Percentiles rank a stretch among this genome's conserved stretches.
phyloP scores from a whole-genome alignment of 1,140 invertebrate species.

The Caenorhabditis inopinata region DNA sequence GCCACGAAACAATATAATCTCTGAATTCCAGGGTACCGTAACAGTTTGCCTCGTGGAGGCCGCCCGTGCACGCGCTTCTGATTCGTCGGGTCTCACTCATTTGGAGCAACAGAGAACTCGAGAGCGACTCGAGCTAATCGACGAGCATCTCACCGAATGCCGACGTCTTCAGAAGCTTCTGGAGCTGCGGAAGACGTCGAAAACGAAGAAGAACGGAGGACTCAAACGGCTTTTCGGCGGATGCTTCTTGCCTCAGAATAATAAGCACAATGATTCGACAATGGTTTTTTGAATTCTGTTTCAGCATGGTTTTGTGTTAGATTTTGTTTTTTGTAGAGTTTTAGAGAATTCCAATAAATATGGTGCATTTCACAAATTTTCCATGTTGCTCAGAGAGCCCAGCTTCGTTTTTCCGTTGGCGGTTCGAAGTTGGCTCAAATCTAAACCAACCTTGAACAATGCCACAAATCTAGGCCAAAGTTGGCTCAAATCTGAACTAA shows the following conservation, averaged over 20 bases:
- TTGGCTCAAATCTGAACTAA: too few relatives aligned
- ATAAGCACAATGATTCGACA: background rate
- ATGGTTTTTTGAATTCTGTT: background rate
- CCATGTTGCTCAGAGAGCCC: too few relatives aligned
- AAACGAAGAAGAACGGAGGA: slow-evolving; percentile 6
- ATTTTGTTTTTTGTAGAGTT: too few relatives aligned
- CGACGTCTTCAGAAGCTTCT: slow-evolving; percentile 25
- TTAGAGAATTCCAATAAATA: too few relatives aligned
- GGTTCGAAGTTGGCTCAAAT: too few relatives aligned
- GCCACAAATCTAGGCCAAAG: too few relatives aligned
- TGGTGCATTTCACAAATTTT: too few relatives aligned
- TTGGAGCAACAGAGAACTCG: slow-evolving; percentile 20
- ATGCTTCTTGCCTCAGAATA: background rate
- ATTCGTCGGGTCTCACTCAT: background rate
- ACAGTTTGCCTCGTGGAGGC: slow-evolving; percentile 48
- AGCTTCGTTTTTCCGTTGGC: too few relatives aligned
- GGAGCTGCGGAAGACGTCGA: slow-evolving; percentile 9
- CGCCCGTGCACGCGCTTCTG: slow-evolving; percentile 38
- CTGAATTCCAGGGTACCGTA: slow-evolving; percentile 34
- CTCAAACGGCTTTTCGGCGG: background rate
- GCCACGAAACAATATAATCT: background rate
- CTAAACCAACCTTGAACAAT: too few relatives aligned
- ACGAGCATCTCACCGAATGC: slow-evolving; percentile 43
- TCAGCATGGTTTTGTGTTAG: too few relatives aligned
- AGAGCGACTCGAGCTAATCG: slow-evolving; percentile 38